These are phyloP conservation scores for Heliconius ethilla DNA, from an alignment of 2,888 invertebrate genomes.

Conservation along the genomic window DNA sequence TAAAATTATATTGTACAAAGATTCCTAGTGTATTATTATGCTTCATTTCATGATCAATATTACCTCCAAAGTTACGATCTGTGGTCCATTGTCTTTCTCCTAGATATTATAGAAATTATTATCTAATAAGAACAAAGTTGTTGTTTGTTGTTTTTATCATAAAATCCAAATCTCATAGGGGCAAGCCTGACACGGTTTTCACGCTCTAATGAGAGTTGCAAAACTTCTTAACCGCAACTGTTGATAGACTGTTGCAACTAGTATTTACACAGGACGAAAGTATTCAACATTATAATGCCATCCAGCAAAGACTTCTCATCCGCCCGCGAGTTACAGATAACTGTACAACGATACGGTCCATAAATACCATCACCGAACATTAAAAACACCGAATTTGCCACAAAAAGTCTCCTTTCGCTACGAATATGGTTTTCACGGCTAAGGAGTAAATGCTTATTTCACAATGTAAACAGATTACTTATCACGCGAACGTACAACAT, in stretches of 20 bases:
- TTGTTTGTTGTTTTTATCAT: conserved; percentile 42
- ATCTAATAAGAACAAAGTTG: conserved; percentile 48
- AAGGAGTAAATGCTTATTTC: conserved; percentile 60
- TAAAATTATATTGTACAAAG: conserved; percentile 39
- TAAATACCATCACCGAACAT: conserved; percentile 60
- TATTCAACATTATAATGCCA: conserved; percentile 49
- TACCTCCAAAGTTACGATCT: conserved; percentile 50
- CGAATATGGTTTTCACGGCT: conserved; percentile 62
- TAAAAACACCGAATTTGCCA: conserved; percentile 58
- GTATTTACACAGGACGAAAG: conserved; percentile 50
- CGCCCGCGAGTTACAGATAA: conserved; percentile 57
- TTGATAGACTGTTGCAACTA: conserved; percentile 58
- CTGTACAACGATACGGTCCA: conserved; percentile 64
- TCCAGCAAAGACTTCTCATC: conserved; percentile 51
- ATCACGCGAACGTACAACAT: conserved; percentile 55
- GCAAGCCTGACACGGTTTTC: conserved; percentile 77
- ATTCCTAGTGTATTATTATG: conserved; percentile 7
- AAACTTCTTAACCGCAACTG: conserved; percentile 66
- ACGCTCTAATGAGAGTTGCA: conserved; percentile 79
- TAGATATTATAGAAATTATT: conserved; percentile 43
- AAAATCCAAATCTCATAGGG: conserved; percentile 55
- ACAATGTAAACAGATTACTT: conserved; percentile 76
- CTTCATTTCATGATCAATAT: conserved; percentile 19
- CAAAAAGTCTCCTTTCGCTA: conserved; percentile 69
- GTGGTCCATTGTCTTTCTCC: conserved; percentile 48